These are phyloP conservation scores for Heliocidaris erythrogramma DNA, from an alignment of 35 echinoderm and acorn worm genomes.

Conservation along the genomic window DNA sequence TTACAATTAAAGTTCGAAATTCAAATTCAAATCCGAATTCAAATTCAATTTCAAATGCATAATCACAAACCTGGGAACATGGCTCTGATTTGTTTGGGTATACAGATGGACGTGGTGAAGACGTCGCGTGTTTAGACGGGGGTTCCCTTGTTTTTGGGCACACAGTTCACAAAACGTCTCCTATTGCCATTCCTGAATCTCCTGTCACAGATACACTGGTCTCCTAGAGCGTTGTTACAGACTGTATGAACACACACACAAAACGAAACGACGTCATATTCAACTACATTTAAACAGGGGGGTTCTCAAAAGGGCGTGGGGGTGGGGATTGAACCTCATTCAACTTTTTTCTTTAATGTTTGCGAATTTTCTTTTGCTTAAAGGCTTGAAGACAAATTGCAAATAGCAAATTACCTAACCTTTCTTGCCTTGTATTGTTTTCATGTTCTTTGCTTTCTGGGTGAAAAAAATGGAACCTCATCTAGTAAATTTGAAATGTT, in stretches of 20 bases:
- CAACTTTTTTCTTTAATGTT: too few relatives aligned
- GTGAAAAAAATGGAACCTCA: background rate
- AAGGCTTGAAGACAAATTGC: background rate
- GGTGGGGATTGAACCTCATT: too few relatives aligned
- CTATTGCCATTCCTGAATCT: background rate
- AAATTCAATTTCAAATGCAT: too few relatives aligned
- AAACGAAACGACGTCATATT: too few relatives aligned
- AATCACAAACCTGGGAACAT: too few relatives aligned
- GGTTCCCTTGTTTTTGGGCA: conserved; percentile 19
- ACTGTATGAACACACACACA: background rate
- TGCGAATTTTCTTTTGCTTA: too few relatives aligned
- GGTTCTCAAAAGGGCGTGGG: too few relatives aligned
- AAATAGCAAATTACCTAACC: background rate
- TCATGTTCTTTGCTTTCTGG: background rate
- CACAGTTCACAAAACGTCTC: conserved; percentile 3
- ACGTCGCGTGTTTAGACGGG: conserved; percentile 1
- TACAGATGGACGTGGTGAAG: too few relatives aligned
- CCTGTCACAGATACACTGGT: conserved; percentile 26
- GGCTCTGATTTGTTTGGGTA: too few relatives aligned
- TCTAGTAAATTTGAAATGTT: background rate
- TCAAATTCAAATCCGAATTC: too few relatives aligned
- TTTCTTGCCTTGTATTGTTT: background rate
- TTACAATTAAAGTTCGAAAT: too few relatives aligned
- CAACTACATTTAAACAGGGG: too few relatives aligned
- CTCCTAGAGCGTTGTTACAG: background rate